Evolutionary conservation across 2,888 invertebrate species (phyloP), one percentile per base, ranked within the genome.

Genomic region (Empis livida): DNA sequence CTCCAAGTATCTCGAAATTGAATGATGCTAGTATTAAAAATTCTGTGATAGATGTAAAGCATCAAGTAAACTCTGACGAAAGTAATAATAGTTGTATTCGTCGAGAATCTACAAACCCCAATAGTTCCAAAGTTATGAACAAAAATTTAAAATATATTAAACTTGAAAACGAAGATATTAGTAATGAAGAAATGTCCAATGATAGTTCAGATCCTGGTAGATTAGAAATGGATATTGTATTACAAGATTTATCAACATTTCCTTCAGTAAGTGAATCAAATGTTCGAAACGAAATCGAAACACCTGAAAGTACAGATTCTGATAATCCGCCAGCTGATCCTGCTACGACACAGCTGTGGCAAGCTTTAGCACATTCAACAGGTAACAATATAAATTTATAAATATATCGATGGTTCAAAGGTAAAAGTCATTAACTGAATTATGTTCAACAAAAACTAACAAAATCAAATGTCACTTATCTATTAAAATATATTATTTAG

Each of bases 131-230:
- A 54, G 46, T 51, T 47, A 50, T 57, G 55, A 43, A 54, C 49
- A 27, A 52, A 57, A 44, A 49, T 52, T 38, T 55, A 54, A 40
- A 59, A 58, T 43, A 40, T n/a, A 14, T 13, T 5, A 14, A 40
- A 40, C 40, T 40, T 13, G 11, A n/a, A 40, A 11, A 20, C 16
- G 14, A 40, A 10, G 20, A 20, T 5, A 43, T 49, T 48, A 49
- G 48, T 48, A 51, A 46, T 46, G 51, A 51, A 49, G 44, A 52
- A 32, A 75, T 75, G 49, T 61, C 63, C 16, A 65, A 63, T 46
- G 68, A 68, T 48, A 75, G 71, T 54, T 83, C 84, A 1, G 85
- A 86, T 70, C 82, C 82, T 2, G 83, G 82, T 57, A 54, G 60
- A 51, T 53, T 62, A 40, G 58, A 61, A 51, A 59, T 60, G 56